Evolutionary conservation across 2,113 vertebrate genomes (phyloP), one percentile per base, ranked within the genome.

Genomic region (Lepus timidus): DNA sequence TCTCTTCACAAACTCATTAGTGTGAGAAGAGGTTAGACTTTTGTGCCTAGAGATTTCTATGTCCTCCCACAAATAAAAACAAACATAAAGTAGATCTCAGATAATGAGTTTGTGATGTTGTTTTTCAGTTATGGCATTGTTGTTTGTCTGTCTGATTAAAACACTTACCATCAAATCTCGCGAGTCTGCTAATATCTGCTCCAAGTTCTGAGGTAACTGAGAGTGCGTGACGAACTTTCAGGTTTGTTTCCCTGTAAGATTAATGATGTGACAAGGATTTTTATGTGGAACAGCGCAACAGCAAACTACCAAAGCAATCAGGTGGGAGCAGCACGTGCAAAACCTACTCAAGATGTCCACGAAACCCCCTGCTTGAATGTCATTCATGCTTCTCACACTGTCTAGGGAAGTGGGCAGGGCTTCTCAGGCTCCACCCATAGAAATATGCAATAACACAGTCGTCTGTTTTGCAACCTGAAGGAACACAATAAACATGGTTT

Each of bases 151-250:
- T 67, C 55, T 73, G 0, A 65, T 93, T 90, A 62, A 92, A 88
- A 86, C 12, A 97, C 97, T 98, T 98, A 99, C 98, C 98, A 95
- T 99, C 98, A 98, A 99, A 99, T 14, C 98, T 95, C 55, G 98
- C 98, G 92, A 99, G 98, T 88, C 96, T 97, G 83, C 94, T 96
- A 82, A 98, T 97, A 86, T 98, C 98, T 61, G 96, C 96, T 96
- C 98, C 98, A 93, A 99, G 98, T 94, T 98, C 98, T 74, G 98
- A 98, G 80, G 98, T 99, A 82, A 98, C 97, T 49, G 98, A 97
- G 87, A 98, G 96, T 0, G 98, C 98, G 11, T 99, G 98, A 23
- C 98, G 98, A 36, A 98, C 98, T 88, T 99, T 99, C 80, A 99
- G 96, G 95, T 99, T 99, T 0, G 98, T 99, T 92, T 99, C 98